Conservation (phyloP, 1,140 invertebrate genomes). For the Euura saliciscinereae region DNA sequence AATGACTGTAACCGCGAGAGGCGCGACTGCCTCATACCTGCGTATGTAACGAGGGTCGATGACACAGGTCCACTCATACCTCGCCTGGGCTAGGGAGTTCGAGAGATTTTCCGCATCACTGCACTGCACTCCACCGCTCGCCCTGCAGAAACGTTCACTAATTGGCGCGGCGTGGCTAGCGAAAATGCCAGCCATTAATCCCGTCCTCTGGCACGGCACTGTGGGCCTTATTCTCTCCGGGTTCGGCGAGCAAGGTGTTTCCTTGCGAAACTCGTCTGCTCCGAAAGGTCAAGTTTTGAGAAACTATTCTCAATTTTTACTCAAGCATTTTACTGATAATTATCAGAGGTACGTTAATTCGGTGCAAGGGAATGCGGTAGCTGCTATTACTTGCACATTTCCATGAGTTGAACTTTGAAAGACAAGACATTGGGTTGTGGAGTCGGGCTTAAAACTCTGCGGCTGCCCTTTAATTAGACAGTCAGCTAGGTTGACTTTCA, state of each 20-base stretch:
- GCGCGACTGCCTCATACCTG: neutral
- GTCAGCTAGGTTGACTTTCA: too few relatives aligned
- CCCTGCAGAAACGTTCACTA: neutral
- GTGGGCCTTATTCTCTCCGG: neutral
- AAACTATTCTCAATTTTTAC: neutral
- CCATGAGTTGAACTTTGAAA: too few relatives aligned
- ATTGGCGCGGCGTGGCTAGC: neutral
- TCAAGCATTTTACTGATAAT: too few relatives aligned
- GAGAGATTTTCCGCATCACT: neutral
- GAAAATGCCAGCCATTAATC: conserved; percentile 9
- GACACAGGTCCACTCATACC: neutral
- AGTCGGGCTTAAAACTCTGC: too few relatives aligned
- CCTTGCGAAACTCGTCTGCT: neutral
- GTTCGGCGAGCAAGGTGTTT: neutral
- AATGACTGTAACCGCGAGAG: conserved; percentile 35
- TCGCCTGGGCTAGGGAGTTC: neutral
- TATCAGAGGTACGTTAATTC: too few relatives aligned
- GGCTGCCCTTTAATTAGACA: too few relatives aligned
- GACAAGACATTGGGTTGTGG: too few relatives aligned
- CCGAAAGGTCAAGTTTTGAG: neutral
- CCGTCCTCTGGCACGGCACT: neutral
- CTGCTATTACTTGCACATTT: too few relatives aligned
- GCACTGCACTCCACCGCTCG: neutral
- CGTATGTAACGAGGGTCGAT: conserved; percentile 6
- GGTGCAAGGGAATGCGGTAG: too few relatives aligned